phyloP scores from a whole-genome alignment of 2,888 invertebrate species.

The Euclidia mi region DNA sequence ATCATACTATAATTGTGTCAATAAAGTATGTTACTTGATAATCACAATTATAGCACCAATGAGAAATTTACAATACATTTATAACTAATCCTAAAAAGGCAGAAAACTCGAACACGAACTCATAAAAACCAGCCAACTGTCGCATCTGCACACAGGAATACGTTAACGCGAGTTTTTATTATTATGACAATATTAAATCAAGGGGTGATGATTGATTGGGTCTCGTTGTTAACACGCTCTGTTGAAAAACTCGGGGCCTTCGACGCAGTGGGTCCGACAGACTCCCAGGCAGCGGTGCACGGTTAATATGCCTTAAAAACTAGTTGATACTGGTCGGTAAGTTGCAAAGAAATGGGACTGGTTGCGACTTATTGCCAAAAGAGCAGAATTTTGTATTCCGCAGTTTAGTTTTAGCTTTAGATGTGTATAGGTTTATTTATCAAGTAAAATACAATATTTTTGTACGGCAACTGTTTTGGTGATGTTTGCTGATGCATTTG shows the following conservation, averaged over 20 bases:
- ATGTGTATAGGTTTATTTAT: no score
- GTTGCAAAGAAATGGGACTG: background rate
- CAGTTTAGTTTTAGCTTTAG: no score
- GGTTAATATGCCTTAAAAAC: slow-evolving; percentile 13
- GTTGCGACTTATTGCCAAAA: no score
- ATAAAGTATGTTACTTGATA: no score
- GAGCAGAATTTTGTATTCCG: background rate
- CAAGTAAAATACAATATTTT: no score
- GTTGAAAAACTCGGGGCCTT: slow-evolving; percentile 49
- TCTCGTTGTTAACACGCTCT: slow-evolving; percentile 65
- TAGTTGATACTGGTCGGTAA: background rate
- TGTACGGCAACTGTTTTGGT: no score
- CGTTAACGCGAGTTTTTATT: slow-evolving; percentile 82
- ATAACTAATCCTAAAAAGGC: background rate
- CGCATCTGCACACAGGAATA: slow-evolving; percentile 40
- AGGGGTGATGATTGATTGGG: slow-evolving; percentile 83
- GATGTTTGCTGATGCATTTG: no score
- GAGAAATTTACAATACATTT: no score
- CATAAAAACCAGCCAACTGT: slow-evolving; percentile 7
- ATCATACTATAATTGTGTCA: no score
- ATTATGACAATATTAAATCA: slow-evolving; percentile 86
- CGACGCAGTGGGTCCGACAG: slow-evolving; percentile 39
- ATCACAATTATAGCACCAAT: no score
- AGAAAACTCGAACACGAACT: background rate
- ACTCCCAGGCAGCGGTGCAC: slow-evolving; percentile 12